Evolutionary conservation across 2,797 vertebrate species (phyloP).

Genomic region (Poecilia gillii): DNA sequence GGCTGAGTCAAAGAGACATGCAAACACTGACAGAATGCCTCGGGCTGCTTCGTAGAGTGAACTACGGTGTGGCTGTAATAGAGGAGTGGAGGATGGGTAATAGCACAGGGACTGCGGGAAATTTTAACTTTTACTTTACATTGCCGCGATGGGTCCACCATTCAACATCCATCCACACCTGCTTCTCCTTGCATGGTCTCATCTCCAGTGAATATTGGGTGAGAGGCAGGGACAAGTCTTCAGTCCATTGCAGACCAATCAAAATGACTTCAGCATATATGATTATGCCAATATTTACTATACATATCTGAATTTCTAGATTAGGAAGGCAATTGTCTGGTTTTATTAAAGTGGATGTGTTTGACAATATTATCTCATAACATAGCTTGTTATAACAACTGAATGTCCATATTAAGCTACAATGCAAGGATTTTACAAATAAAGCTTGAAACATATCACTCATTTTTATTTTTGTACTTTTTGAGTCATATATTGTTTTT

Average conservation of each 20-base stretch:
- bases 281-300: not conserved
- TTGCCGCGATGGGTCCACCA: not conserved
- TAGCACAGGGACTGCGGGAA: conserved; percentile 3
- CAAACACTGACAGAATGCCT: conserved; percentile 37
- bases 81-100: conserved; percentile 47
- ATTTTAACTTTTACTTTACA: conserved; percentile 36
- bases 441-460: not conserved
- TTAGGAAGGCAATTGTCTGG: not conserved
- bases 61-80: conserved; percentile 37
- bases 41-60: conserved; percentile 38
- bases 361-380: not conserved
- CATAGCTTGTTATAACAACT: not conserved
- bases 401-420: not conserved
- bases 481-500: not conserved
- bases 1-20: conserved; percentile 38
- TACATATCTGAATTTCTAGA: not conserved
- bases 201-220: not conserved
- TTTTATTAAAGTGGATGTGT: not conserved
- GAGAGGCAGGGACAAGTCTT: not conserved
- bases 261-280: not conserved
- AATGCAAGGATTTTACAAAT: not conserved
- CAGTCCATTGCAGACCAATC: not conserved
- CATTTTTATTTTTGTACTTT: not conserved
- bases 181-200: not conserved
- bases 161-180: not conserved